These are phyloP conservation scores for Caenorhabditis macrosperma DNA, from an alignment of 2,888 invertebrate genomes.

Conservation along the genomic window DNA sequence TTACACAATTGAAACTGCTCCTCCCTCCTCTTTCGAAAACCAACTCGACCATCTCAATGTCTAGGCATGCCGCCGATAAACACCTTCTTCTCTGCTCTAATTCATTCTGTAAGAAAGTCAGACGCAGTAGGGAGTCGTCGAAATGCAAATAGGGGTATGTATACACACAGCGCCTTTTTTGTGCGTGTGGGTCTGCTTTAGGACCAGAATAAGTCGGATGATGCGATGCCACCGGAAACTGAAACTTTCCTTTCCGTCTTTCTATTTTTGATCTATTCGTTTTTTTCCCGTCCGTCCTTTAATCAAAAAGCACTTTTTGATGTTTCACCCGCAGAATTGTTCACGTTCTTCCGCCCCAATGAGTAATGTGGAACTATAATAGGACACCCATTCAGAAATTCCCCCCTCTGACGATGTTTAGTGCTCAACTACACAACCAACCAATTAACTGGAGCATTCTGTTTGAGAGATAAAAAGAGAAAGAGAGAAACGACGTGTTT, in stretches of 20 bases:
- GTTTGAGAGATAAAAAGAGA: not conserved
- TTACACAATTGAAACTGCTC: conserved; percentile 23
- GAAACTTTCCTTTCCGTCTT: conserved; percentile 12
- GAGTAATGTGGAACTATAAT: conserved; percentile 32
- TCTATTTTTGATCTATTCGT: conserved; percentile 4
- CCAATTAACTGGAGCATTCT: conserved; percentile 20
- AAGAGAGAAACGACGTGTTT: conserved; percentile 36
- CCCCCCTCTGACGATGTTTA: conserved; percentile 14
- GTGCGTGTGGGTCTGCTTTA: not conserved
- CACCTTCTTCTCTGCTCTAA: conserved; percentile 5
- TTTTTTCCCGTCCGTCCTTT: not conserved
- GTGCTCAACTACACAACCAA: conserved; percentile 11
- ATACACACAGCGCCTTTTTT: not conserved
- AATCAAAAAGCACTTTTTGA: conserved; percentile 31
- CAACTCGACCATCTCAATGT: conserved; percentile 10
- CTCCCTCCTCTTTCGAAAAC: not conserved
- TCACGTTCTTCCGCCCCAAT: conserved; percentile 30
- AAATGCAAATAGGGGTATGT: conserved; percentile 12
- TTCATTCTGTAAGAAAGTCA: conserved; percentile 7
- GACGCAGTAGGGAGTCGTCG: conserved; percentile 3
- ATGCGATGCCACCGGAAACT: conserved; percentile 52
- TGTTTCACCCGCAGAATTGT: conserved; percentile 45
- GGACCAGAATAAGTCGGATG: conserved; percentile 4
- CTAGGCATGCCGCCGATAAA: conserved; percentile 1
- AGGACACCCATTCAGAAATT: conserved; percentile 20